These are phyloP conservation scores for Leptinotarsa juncta DNA, from an alignment of 2,888 invertebrate species.

Conservation along the genomic window DNA sequence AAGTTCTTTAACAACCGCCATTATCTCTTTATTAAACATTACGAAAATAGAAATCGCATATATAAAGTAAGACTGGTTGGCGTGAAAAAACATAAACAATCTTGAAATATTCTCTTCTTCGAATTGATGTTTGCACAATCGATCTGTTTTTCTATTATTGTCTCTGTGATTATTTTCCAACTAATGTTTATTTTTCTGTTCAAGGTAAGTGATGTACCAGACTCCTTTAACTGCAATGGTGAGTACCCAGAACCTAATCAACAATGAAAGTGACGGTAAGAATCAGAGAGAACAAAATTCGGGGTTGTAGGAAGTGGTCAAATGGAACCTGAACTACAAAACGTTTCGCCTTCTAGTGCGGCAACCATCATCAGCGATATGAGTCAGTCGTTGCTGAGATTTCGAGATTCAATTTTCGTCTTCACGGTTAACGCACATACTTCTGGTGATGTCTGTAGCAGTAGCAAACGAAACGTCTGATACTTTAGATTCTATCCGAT, in stretches of 20 bases:
- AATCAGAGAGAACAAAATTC: no score
- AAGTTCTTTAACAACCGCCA: slow-evolving; percentile 34
- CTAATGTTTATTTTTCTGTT: slow-evolving; percentile 7
- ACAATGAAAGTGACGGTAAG: no score
- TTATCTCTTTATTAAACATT: slow-evolving; percentile 25
- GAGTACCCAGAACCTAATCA: background rate
- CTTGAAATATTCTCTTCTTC: slow-evolving; percentile 12
- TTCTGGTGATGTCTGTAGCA: no score
- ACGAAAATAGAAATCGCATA: slow-evolving; percentile 40
- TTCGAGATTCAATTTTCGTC: no score
- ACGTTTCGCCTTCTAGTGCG: no score
- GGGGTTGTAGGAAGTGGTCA: no score
- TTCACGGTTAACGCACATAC: no score
- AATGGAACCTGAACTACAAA: no score
- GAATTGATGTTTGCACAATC: slow-evolving; percentile 6
- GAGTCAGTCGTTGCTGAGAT: no score
- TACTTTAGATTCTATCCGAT: no score
- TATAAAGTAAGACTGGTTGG: slow-evolving; percentile 20
- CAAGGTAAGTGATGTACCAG: background rate
- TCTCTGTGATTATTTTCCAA: background rate
- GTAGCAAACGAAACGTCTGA: no score
- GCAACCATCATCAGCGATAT: no score
- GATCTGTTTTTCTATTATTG: background rate
- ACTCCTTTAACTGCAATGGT: background rate
- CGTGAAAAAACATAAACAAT: slow-evolving; percentile 25